Evolutionary conservation across 2,888 invertebrate species (phyloP).

Genomic region (Carpatolechia fugitivella): DNA sequence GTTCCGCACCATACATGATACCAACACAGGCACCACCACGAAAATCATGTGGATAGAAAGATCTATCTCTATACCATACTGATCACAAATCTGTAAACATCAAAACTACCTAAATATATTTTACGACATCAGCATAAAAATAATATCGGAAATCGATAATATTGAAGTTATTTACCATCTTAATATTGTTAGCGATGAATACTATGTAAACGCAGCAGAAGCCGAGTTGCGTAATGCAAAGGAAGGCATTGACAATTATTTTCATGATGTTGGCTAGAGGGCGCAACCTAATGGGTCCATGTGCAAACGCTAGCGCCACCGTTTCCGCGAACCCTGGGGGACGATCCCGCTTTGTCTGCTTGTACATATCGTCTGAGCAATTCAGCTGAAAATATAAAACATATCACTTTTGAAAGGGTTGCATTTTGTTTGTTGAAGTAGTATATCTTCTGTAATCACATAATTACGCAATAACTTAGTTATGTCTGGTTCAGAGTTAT

Average conservation of each 20-base stretch:
- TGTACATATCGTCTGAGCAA: constrained; percentile 84
- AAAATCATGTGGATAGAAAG: constrained; percentile 87
- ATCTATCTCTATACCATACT: constrained; percentile 80
- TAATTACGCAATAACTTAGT: too few species aligned
- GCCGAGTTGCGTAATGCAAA: constrained; percentile 97
- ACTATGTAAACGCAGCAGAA: constrained; percentile 99
- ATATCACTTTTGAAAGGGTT: background rate
- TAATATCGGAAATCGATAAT: background rate
- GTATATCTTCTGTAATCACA: too few species aligned
- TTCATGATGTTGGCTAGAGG: constrained; percentile 82
- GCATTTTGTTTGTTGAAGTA: too few species aligned
- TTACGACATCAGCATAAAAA: too few species aligned
- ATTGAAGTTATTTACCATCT: constrained; percentile 79
- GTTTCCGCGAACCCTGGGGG: constrained; percentile 90
- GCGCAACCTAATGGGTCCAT: constrained; percentile 84
- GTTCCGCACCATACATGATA: constrained; percentile 88
- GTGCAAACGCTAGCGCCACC: constrained; percentile 88
- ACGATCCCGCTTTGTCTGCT: constrained; percentile 74
- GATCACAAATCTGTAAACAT: constrained; percentile 80
- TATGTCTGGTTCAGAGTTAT: background rate
- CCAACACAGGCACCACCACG: constrained; percentile 84
- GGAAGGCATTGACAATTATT: constrained; percentile 88
- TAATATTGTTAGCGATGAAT: constrained; percentile 92
- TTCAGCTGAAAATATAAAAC: constrained; percentile 73
- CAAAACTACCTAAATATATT: background rate